Percentiles rank a stretch among this genome's conserved stretches.
phyloP scores from a whole-genome alignment of 2,888 invertebrate species.

The Torymus aiolomorphi region DNA sequence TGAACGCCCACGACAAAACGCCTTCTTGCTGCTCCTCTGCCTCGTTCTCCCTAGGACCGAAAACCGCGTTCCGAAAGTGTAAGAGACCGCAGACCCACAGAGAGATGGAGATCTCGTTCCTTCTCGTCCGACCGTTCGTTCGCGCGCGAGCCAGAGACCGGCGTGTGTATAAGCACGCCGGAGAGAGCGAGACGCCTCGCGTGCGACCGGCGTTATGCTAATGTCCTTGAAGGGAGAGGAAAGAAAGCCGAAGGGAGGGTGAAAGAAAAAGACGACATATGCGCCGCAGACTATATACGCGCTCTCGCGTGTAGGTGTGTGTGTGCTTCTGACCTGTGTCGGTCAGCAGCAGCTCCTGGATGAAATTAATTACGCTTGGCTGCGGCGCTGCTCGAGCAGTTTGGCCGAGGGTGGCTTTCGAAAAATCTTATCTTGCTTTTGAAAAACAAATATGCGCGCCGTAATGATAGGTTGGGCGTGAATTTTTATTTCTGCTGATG shows the following conservation, averaged over 20 bases:
- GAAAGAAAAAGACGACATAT: constrained; percentile 37
- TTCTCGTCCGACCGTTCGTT: background rate
- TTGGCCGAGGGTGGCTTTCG: background rate
- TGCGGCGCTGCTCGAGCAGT: background rate
- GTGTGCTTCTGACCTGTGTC: background rate
- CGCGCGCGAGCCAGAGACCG: background rate
- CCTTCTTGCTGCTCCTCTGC: background rate
- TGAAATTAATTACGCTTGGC: constrained; percentile 22
- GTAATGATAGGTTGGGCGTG: background rate
- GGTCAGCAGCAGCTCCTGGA: constrained; percentile 2
- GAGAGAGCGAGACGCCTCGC: constrained; percentile 59
- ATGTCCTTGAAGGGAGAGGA: constrained; percentile 57
- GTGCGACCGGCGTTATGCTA: constrained; percentile 68
- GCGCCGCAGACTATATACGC: constrained; percentile 16
- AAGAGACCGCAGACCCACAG: background rate
- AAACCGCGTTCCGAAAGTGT: constrained; percentile 8
- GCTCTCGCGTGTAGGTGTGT: background rate
- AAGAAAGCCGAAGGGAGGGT: constrained; percentile 36
- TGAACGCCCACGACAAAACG: constrained; percentile 46
- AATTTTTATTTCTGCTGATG: background rate
- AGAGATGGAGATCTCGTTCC: constrained; percentile 47
- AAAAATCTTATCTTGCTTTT: background rate
- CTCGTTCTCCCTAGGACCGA: background rate
- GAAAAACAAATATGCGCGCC: background rate
- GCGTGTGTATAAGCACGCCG: background rate